Conservation (phyloP, 2,797 vertebrate genomes). For the Squalus acanthias region DNA sequence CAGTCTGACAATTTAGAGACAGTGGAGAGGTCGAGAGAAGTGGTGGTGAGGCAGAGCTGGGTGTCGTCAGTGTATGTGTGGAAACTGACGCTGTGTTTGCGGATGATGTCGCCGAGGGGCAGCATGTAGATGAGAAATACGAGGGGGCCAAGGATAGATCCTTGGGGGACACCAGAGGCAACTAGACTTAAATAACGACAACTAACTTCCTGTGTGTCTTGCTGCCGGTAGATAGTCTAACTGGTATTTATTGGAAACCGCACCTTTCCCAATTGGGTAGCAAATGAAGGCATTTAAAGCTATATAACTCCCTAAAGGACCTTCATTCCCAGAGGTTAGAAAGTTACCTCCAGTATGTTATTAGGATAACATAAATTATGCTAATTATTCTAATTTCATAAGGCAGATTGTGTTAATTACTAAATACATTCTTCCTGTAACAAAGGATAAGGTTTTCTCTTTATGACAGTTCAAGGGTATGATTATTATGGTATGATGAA, state of each 20-base stretch:
- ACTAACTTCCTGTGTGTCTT: neutral
- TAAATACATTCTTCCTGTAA: neutral
- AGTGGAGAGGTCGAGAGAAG: no score
- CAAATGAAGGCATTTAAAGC: neutral
- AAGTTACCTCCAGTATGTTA: neutral
- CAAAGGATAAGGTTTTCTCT: neutral
- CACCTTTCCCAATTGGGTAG: neutral
- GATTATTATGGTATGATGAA: neutral
- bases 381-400: neutral
- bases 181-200: neutral
- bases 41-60: no score
- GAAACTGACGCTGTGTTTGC: no score
- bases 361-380: conserved; percentile 20
- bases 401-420: neutral
- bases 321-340: neutral
- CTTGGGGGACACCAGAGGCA: no score
- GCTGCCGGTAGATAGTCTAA: neutral
- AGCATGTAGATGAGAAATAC: no score
- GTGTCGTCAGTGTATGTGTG: no score
- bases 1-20: no score
- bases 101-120: no score
- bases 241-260: neutral
- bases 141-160: no score
- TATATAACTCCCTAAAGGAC: neutral
- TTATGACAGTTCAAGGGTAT: neutral